A percentile compares a stretch with the other conserved stretches of the same genome.
phyloP scores from a whole-genome alignment of 2,113 vertebrate genomes.

The Alligator mississippiensis region DNA sequence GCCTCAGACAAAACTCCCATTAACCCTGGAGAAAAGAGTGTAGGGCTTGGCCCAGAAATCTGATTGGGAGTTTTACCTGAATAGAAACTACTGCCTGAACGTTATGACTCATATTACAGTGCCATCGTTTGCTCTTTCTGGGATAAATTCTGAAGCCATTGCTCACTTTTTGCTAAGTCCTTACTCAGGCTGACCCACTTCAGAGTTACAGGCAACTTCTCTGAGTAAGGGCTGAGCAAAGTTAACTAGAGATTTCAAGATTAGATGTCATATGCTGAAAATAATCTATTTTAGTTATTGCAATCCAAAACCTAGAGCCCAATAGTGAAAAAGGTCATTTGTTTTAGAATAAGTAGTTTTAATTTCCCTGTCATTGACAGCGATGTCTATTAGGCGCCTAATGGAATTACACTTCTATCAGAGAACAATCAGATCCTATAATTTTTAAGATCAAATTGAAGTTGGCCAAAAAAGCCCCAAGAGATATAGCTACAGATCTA shows the following conservation, averaged over 20 bases:
- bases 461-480: not conserved
- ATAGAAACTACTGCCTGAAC: not conserved
- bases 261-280: not conserved
- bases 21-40: not conserved
- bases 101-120: not conserved
- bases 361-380: not conserved
- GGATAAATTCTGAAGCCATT: constrained; percentile 39
- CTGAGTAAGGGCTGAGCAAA: not conserved
- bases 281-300: not conserved
- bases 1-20: not conserved
- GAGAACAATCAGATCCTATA: not conserved
- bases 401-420: not conserved
- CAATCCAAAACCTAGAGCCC: not conserved
- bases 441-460: not conserved
- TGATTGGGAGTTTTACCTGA: not conserved
- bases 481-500: not conserved
- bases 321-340: not conserved
- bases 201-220: not conserved
- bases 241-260: constrained; percentile 8
- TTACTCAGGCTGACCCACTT: not conserved
- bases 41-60: not conserved
- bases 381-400: not conserved
- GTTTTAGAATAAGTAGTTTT: not conserved
- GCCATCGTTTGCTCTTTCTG: not conserved
- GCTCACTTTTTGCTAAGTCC: not conserved